Evolutionary conservation across 2,888 invertebrate species (phyloP), one percentile per base, ranked within the genome.

Genomic region (Choreutis nemorana): DNA sequence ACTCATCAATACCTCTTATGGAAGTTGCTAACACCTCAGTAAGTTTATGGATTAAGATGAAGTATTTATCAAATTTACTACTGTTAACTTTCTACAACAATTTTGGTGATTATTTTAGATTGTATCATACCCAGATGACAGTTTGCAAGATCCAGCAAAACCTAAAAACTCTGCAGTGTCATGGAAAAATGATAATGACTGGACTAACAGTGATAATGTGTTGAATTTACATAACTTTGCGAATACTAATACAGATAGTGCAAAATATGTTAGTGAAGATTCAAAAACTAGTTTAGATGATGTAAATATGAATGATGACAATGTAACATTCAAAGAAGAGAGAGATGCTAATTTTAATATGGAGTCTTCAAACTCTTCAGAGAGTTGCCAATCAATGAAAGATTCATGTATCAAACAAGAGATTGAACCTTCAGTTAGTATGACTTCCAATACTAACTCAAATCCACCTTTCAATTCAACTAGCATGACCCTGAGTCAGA

Each of bases 281-380:
- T 70, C 77, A 2, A 78, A 78, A 53, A 70, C 71, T 0, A 73
- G 75, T 35, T 61, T 77, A 49, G 78, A 78, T 21, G 78, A 78
- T 50, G 62, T 61, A n/a, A 67, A 63, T 42, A 55, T 68, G 35
- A 77, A 72, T 50, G 78, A 78, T 37, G 78, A 77, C 33, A 73
- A 72, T 42, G 73, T 71, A 39, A 65, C 73, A 59, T 72, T 65
- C 35, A 77, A 75, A 46, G 71, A 77, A 32, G 77, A 75, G 29
- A 65, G 77, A 35, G 77, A 77, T 52, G 58, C 73, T 13, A 78
- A 75, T 42, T 78, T 57, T 42, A 77, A 77, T 42, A 77, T 78
- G 72, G 78, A 78, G 40, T 75, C 73, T 4, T 78, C 78, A 20
- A 78, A 77, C 35, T 78, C 78, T 1, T 78, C 78, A 1, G 78